A percentile compares a stretch with the other conserved stretches of the same genome.
These are phyloP conservation scores for Heliothis peltigera DNA, from an alignment of 2,888 invertebrate species.

Conservation along the genomic window DNA sequence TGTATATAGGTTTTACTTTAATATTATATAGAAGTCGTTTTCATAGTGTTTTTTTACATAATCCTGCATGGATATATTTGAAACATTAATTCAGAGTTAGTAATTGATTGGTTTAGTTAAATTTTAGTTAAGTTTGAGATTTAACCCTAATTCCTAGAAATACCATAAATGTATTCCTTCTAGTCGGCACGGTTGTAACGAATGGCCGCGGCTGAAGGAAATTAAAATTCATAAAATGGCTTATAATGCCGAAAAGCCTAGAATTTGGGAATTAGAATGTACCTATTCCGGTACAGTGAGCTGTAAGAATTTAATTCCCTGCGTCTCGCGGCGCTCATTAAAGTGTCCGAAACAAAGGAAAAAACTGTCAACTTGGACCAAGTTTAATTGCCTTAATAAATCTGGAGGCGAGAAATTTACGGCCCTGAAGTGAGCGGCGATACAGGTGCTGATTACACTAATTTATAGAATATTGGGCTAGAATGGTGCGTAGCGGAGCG, in stretches of 20 bases:
- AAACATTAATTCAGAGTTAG: too few species aligned
- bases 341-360: conserved; percentile 85
- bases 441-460: conserved; percentile 51
- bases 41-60: too few species aligned
- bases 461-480: conserved; percentile 43
- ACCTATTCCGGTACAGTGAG: conserved; percentile 41
- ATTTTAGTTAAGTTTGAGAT: too few species aligned
- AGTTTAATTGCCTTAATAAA: conserved; percentile 89
- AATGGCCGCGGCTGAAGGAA: neutral
- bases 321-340: conserved; percentile 80
- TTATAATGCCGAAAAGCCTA: conserved; percentile 19
- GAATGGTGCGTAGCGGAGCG: neutral
- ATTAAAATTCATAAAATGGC: conserved; percentile 36
- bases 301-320: conserved; percentile 70
- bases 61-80: too few species aligned
- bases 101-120: too few species aligned
- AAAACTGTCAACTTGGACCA: conserved; percentile 86
- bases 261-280: conserved; percentile 33
- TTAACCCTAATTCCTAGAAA: too few species aligned
- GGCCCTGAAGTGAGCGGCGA: conserved; percentile 67
- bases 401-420: conserved; percentile 71
- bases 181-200: neutral
- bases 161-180: too few species aligned
- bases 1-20: too few species aligned
- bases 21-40: too few species aligned